Base-by-base conservation (phyloP, 2,888 invertebrate species). In the Thymelicus acteon region DNA sequence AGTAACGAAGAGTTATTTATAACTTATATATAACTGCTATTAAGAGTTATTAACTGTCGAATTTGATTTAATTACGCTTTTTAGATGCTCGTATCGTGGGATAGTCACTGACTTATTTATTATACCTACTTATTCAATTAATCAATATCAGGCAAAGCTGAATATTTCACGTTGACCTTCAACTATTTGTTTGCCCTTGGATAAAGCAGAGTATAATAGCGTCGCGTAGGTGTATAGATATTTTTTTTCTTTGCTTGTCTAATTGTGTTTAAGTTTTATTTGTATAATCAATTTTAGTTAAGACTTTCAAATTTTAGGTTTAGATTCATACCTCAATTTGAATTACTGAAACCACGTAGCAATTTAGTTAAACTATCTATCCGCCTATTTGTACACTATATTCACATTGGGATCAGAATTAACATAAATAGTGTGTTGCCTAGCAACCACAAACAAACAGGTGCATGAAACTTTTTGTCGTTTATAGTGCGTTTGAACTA, bases 81-180 rank as follows among this genome's bases (percentile, higher is more conserved):
- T 79, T 80, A 78, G 80, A 81, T 79, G 82, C 79, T 77, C 15
- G 73, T 78, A 75, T 80, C 81, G 82, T 85, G 82, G 58, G 48
- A 69, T 67, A 63, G 64, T 65, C 67, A 84, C 76, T 82, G 78
- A 80, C 76, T 80, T 81, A 85, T 85, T 80, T 81, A 85, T 85
- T 78, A 82, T 83, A 19, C 19, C 19, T 19, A 2, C 19, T 19
- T 19, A 80, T 80, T 77, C 76, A 82, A 89, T 90, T 88, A 89
- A 90, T 90, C 89, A 89, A 85, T 84, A 82, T 76, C 80, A 81
- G 48, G 79, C 85, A 83, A 7, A 89, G 87, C 88, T 85, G 80
- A 77, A 44, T 70, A 83, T 81, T 78, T 15, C 19, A 19, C 2
- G 67, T 72, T 73, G 79, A 77, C 88, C 86, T 89, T 89, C 84